Conservation (phyloP, 2,113 vertebrate genomes). For the Hemicordylus capensis region DNA sequence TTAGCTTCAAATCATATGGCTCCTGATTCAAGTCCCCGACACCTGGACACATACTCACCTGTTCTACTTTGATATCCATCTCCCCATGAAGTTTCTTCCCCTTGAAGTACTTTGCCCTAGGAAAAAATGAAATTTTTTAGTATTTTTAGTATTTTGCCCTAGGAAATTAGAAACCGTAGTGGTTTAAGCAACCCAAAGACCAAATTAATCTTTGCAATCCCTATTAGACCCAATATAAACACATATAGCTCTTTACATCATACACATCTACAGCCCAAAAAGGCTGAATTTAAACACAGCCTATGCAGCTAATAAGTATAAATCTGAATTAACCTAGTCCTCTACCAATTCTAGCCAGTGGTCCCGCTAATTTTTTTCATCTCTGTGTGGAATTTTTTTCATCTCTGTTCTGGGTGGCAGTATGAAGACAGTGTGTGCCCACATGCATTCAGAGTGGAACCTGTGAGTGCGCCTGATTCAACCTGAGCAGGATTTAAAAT, state of each 20-base stretch:
- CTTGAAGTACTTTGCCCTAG: conserved; percentile 88
- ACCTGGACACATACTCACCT: conserved; percentile 72
- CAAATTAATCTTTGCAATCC: background rate
- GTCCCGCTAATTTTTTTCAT: too few species aligned
- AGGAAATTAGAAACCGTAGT: conserved; percentile 7
- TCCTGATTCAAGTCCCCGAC: background rate
- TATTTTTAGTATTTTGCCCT: too few species aligned
- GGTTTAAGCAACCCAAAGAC: background rate
- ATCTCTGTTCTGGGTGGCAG: too few species aligned
- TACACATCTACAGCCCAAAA: background rate
- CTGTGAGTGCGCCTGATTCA: too few species aligned
- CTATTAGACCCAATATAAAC: background rate
- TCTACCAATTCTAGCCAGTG: background rate
- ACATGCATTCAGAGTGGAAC: too few species aligned
- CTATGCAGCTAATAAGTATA: background rate
- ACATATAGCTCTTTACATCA: background rate
- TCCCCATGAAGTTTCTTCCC: conserved; percentile 89
- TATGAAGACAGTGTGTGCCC: too few species aligned
- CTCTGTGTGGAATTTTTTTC: too few species aligned
- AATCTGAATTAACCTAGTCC: too few species aligned
- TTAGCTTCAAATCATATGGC: background rate
- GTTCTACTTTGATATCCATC: conserved; percentile 90
- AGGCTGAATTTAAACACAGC: background rate
- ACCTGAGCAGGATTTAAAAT: too few species aligned
- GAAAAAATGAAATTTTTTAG: too few species aligned